Evolutionary conservation across 2,113 vertebrate genomes (phyloP), one percentile per base, ranked within the genome.

Genomic region (Clarias batrachus): DNA sequence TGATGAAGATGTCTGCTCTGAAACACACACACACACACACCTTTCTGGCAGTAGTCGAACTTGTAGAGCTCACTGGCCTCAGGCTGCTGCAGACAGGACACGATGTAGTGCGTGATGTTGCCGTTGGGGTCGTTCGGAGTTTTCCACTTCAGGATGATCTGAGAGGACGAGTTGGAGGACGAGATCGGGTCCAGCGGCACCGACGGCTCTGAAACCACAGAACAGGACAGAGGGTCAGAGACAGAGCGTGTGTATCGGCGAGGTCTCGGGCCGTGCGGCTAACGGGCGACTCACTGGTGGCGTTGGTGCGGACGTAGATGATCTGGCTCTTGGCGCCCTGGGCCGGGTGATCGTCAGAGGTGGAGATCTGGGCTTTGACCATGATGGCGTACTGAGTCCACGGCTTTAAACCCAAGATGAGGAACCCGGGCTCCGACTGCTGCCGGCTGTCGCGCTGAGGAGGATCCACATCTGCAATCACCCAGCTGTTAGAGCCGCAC

Each of bases 371-470:
- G 0, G 98, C 98, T 92, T 98, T 99, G 7, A 99, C 97, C 86
- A 99, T 99, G 82, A 99, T 96, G 79, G 98, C 97, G 0, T 99
- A 99, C 84, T 99, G 97, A 0, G 97, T 99, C 97, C 97, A 99
- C 0, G 98, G 97, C 91, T 99, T 99, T 88, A 99, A 83, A 0
- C 94, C 92, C 7, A 95, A 89, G 90, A 99, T 96, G 23, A 99
- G 94, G 93, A 95, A 93, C 0, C 96, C 97, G 0, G 97, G 97
- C 13, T 97, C 94, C 2, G 88, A 93, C 0, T 93, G 93, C 0
- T 93, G 91, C 3, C 86, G 80, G 5, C 79, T 79, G 1, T 88
- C 87, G 3, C 89, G 87, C 59, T 65, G 63, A 0, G 98, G 98
- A 0, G 98, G 96, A 2, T 99, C 97, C 1, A 99, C 96, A 65